These are phyloP conservation scores for Aethina tumida DNA, from an alignment of 1,140 invertebrate species.

Conservation along the genomic window DNA sequence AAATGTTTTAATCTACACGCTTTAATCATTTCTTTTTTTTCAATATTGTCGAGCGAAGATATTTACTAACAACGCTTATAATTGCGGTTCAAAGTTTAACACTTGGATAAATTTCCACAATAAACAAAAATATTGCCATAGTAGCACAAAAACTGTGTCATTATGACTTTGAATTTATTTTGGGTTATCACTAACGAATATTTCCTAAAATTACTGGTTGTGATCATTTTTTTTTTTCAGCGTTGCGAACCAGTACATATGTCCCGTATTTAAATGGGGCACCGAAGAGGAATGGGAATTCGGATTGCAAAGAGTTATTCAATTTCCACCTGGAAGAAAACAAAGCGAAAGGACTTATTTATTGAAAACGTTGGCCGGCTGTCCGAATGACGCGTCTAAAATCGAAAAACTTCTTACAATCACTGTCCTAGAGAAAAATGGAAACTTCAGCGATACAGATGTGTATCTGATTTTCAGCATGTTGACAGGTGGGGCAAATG, in stretches of 20 bases:
- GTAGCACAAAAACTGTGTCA: too few species aligned
- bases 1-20: too few species aligned
- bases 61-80: neutral
- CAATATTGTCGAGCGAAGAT: too few species aligned
- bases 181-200: too few species aligned
- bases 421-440: constrained; percentile 52
- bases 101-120: too few species aligned
- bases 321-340: constrained; percentile 55
- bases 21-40: too few species aligned
- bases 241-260: constrained; percentile 59
- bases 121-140: too few species aligned
- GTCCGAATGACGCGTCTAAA: constrained; percentile 54
- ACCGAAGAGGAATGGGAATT: constrained; percentile 68
- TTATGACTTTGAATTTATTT: too few species aligned
- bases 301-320: constrained; percentile 58
- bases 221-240: constrained; percentile 40
- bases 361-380: constrained; percentile 63
- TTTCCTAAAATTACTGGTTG: too few species aligned
- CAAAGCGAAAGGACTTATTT: constrained; percentile 63
- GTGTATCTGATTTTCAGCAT: constrained; percentile 61
- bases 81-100: too few species aligned
- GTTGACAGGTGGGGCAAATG: constrained; percentile 52
- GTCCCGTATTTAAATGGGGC: constrained; percentile 68
- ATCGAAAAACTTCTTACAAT: constrained; percentile 57
- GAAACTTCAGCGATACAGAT: constrained; percentile 62